phyloP scores from a whole-genome alignment of 2,797 vertebrate genomes.

The Linurgus olivaceus region DNA sequence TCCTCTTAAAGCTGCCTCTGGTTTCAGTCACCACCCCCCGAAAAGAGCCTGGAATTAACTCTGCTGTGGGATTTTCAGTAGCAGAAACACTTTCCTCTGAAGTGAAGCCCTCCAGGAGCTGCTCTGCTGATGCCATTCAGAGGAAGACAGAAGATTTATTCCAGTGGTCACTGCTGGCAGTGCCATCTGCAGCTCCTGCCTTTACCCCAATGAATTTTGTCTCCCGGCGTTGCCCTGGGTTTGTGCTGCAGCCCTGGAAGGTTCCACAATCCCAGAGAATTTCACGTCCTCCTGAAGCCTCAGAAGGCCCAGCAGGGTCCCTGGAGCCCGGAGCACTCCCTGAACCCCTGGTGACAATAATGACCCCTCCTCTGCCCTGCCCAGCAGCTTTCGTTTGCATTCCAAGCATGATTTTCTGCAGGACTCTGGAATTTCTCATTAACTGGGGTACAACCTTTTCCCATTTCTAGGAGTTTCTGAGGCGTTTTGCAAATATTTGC shows the following conservation, averaged over 20 bases:
- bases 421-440: slow-evolving; percentile 7
- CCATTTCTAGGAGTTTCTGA: not conserved
- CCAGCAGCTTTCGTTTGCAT: not conserved
- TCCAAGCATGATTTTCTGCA: not conserved
- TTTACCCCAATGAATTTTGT: not conserved
- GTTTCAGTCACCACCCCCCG: not conserved
- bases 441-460: not conserved
- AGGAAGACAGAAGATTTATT: not conserved
- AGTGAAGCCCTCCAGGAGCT: not conserved
- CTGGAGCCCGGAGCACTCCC: not conserved
- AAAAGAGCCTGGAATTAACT: not conserved
- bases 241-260: not conserved
- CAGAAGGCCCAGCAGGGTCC: not conserved
- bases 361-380: not conserved
- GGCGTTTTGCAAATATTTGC: not conserved
- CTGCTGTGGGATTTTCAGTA: not conserved
- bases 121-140: not conserved
- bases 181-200: not conserved
- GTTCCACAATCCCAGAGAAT: not conserved
- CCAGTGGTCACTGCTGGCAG: not conserved
- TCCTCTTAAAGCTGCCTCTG: not conserved
- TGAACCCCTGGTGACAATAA: not conserved
- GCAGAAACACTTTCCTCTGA: not conserved
- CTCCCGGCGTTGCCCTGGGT: not conserved
- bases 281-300: not conserved